Evolutionary conservation across 2,797 vertebrate species (phyloP), one percentile per base, ranked within the genome.

Genomic region (Myotis findleyi): DNA sequence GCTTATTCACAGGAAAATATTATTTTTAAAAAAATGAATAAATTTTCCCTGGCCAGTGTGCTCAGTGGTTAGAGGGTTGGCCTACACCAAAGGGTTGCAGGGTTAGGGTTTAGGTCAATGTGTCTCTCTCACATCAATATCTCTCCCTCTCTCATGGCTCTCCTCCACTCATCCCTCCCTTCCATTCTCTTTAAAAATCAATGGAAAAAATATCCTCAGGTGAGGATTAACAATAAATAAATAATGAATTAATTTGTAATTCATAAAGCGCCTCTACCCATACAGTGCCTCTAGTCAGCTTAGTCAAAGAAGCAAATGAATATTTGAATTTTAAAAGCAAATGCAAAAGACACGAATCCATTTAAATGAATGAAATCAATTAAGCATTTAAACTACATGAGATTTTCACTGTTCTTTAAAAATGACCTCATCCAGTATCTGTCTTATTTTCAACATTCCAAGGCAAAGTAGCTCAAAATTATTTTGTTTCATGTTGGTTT

Each of bases 221-320:
- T 62, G 5, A 62, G 11, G 27, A 62, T 62, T 62, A 62, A 62
- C 59, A 62, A 30, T 62, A 30, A 62, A 14, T 77, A 47, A 75
- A 80, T 68, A 95, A 93, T 85, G 76, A 94, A 51, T 49, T 86
- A 30, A 79, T 94, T 73, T 62, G 20, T 96, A 68, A 21, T 59
- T 59, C 57, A 59, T 59, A 59, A 57, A 25, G 23, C 12, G 12
- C 7, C 49, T 17, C 25, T 77, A 77, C 49, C 11, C 57, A 76
- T 44, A 66, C 72, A 80, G 4, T 62, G 10, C 8, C 33, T 64
- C 44, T 90, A 47, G 79, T 93, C 23, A 53, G 2, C 5, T 85
- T 64, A 82, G 82, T 73, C 11, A 81, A 72, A 79, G 87, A 82
- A 69, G 95, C 21, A 87, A 69, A 57, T 83, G 51, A 84, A 83